Evolutionary conservation across 2,113 vertebrate species (phyloP), one percentile per base, ranked within the genome.

Genomic region (Carassius auratus): DNA sequence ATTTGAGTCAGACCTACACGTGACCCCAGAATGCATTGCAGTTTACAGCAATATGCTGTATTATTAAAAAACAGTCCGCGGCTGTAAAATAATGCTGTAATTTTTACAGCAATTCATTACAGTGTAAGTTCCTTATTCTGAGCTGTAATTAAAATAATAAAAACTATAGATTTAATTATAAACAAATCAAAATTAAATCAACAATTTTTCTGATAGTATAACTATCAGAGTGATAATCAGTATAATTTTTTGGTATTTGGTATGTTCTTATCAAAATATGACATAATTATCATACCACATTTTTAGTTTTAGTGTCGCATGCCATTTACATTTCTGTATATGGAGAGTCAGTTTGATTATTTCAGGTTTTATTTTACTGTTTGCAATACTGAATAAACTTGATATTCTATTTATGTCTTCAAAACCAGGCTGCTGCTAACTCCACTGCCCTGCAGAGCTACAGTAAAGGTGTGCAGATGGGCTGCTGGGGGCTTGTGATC

Each of bases 401-500:
- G 10, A 84, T 66, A 4, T 19, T 0, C 4, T 45, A 13, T 59
- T 68, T 3, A n/a, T 59, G 36, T n/a, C 45, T 61, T 3, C 52
- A 62, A 84, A 68, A 87, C 62, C 82, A 99, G 98, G 97, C 94
- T 5, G 89, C 95, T 81, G 93, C 94, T 0, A 99, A 99, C 90
- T 97, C 98, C 0, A 97, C 97, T 0, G 91, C 94, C 17, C 92
- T 97, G 19, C 95, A 95, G 0, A 95, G 93, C 90, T 99, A 99
- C 89, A 94, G 96, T 12, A 95, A 91, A 6, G 98, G 98, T 1
- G 97, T 99, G 19, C 97, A 99, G 95, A 99, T 99, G 97, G 98
- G 97, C 21, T 99, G 98, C 92, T 98, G 98, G 98, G 98, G 98
- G 0, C 91, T 99, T 85, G 97, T 99, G 80, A 95, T 97, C 59